Evolutionary conservation across 2,113 vertebrate genomes (phyloP), one percentile per base, ranked within the genome.

Genomic region (Alectura lathami): DNA sequence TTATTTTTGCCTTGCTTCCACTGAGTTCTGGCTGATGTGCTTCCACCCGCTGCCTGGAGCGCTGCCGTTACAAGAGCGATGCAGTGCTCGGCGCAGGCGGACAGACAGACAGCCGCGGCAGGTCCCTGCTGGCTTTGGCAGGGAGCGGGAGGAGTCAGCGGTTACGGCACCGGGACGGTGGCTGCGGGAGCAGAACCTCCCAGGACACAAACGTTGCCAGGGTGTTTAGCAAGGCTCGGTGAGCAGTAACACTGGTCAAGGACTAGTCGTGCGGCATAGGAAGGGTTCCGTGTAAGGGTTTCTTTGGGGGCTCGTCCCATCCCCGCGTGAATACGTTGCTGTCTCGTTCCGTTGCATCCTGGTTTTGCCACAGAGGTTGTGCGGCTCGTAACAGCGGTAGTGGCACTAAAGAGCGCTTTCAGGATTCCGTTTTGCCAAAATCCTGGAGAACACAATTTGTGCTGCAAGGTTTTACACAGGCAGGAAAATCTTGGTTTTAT

Each of bases 61-160:
- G n/a, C n/a, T n/a, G n/a, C n/a, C n/a, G n/a, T n/a, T n/a, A n/a
- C n/a, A n/a, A n/a, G n/a, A n/a, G n/a, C n/a, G 72, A 32, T 16
- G 1, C 8, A 5, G 11, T 51, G 45, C 54, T 74, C 7, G n/a
- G n/a, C n/a, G n/a, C n/a, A n/a, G n/a, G n/a, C n/a, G n/a, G n/a
- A n/a, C n/a, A 0, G 2, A 1, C 2, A 38, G 23, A 66, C 17
- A 8, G 3, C 50, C 34, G 34, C 16, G 16, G 3, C 5, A 22
- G 20, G 9, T 32, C 38, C 48, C 2, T 64, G 62, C 40, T 42
- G 40, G 13, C 40, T 32, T 47, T 43, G 51, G 42, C 26, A 8
- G 63, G 12, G 48, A 18, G 42, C 32, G 5, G 1, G 6, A 53
- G 72, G 42, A 47, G n/a, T 32, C 47, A 4, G 30, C 16, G 8